phyloP scores from a whole-genome alignment of 2,113 vertebrate species.

The Gymnarchus niloticus region DNA sequence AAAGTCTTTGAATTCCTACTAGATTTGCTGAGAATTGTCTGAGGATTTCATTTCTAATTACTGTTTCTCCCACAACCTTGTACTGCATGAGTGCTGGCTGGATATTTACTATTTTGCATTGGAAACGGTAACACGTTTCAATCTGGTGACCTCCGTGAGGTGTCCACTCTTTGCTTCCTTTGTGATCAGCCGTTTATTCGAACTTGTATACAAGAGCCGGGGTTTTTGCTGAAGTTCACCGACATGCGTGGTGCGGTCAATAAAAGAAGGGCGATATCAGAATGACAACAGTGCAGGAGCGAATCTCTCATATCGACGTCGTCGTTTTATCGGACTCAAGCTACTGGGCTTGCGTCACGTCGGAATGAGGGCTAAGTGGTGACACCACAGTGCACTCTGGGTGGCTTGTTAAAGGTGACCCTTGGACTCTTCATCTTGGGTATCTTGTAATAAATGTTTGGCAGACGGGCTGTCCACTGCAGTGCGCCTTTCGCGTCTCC shows the following conservation, averaged over 20 bases:
- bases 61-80: background rate
- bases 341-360: no score
- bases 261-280: background rate
- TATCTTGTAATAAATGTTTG: background rate
- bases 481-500: background rate
- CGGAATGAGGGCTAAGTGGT: background rate
- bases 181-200: background rate
- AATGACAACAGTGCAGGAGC: background rate
- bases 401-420: background rate
- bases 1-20: background rate
- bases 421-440: background rate
- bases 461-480: background rate
- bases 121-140: background rate
- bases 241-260: background rate
- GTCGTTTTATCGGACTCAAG: background rate
- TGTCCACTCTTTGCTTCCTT: background rate
- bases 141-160: background rate
- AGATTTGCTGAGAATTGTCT: background rate
- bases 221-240: background rate
- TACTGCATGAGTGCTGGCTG: background rate
- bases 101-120: background rate
- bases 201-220: background rate
- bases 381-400: background rate
- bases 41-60: background rate
- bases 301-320: background rate